These are phyloP conservation scores for Rhinophrynus dorsalis DNA, from an alignment of 2,797 vertebrate species.

Conservation along the genomic window DNA sequence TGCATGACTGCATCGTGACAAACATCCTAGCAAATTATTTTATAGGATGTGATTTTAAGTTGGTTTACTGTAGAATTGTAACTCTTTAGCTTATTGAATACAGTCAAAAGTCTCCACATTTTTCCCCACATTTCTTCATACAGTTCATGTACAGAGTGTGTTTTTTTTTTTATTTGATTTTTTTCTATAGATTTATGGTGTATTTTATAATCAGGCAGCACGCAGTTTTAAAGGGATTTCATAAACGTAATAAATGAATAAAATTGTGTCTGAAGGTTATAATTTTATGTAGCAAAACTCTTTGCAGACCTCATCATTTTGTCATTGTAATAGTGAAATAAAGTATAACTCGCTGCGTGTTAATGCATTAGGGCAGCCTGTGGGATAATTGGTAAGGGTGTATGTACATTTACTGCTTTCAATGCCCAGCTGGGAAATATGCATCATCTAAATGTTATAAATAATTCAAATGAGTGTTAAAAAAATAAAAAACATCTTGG, in stretches of 20 bases:
- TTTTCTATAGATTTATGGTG: no score
- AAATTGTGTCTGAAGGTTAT: slow-evolving; percentile 26
- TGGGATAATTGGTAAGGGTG: slow-evolving; percentile 36
- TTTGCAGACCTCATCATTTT: slow-evolving; percentile 39
- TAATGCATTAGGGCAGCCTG: slow-evolving; percentile 20
- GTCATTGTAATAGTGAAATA: background rate
- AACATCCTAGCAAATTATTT: no score
- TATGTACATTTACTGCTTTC: slow-evolving; percentile 4
- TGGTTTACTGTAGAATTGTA: no score
- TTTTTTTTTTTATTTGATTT: no score
- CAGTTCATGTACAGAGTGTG: no score
- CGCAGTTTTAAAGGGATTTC: no score
- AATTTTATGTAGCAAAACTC: slow-evolving; percentile 30
- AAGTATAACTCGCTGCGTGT: background rate
- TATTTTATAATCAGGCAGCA: slow-evolving; percentile 6
- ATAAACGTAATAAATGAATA: slow-evolving; percentile 33
- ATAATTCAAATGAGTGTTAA: slow-evolving; percentile 3
- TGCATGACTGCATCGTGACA: no score
- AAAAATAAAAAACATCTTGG: background rate
- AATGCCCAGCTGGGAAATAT: slow-evolving; percentile 17
- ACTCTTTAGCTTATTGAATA: no score
- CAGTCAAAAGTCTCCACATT: no score
- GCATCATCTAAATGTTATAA: slow-evolving; percentile 22
- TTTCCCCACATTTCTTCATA: no score
- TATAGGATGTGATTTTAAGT: no score